Evolutionary conservation across 2,888 invertebrate species (phyloP).

Genomic region (Lasius fuliginosus): DNA sequence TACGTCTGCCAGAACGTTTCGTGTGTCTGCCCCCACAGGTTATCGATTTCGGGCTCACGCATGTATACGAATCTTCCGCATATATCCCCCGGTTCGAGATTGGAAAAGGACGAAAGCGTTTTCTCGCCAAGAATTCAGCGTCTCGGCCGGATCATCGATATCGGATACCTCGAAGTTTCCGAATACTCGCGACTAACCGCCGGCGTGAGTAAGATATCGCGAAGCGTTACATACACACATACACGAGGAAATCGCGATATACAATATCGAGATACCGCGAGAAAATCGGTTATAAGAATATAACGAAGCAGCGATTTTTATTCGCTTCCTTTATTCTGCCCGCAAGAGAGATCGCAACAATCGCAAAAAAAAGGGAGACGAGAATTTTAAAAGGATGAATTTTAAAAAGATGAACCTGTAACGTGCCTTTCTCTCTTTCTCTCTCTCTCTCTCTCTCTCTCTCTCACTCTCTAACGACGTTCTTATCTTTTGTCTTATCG

Average conservation of each 20-base stretch:
- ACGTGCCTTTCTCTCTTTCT: neutral
- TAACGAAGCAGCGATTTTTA: neutral
- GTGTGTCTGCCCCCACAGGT: conserved; percentile 63
- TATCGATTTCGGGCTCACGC: conserved; percentile 75
- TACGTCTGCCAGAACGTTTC: conserved; percentile 64
- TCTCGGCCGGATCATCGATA: neutral
- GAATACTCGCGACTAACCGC: neutral
- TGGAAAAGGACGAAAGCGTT: conserved; percentile 67
- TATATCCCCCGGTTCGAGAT: conserved; percentile 56
- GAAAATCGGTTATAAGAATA: conserved; percentile 2
- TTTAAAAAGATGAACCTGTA: conserved; percentile 44
- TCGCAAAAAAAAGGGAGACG: neutral
- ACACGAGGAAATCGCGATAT: conserved; percentile 10
- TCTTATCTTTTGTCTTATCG: conserved; percentile 20
- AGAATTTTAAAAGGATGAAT: neutral
- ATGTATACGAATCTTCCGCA: conserved; percentile 68
- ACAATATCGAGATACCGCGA: neutral
- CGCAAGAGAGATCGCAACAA: neutral
- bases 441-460: conserved; percentile 16
- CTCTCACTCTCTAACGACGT: neutral
- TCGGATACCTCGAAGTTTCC: neutral
- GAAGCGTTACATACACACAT: neutral
- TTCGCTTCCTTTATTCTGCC: neutral
- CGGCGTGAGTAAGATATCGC: neutral
- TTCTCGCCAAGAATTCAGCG: conserved; percentile 35